Percentiles rank a stretch among this genome's conserved stretches.
phyloP scores from a whole-genome alignment of 1,140 invertebrate species.

The Stenopsyche tienmushanensis region DNA sequence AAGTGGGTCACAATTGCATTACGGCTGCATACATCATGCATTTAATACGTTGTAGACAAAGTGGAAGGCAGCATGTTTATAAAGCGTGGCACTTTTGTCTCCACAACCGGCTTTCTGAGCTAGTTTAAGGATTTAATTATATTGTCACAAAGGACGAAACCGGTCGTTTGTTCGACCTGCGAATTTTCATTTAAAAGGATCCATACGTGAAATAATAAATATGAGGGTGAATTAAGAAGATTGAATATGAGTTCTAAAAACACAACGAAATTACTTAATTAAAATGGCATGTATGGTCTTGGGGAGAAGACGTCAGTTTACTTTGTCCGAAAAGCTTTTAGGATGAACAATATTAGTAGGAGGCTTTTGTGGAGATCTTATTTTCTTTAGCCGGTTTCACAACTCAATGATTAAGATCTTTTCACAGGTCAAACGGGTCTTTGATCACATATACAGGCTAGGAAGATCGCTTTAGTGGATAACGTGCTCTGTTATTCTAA shows the following conservation, averaged over 20 bases:
- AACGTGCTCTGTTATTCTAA: not conserved
- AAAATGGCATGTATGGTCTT: not conserved
- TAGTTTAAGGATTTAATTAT: no score
- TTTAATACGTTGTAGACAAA: not conserved
- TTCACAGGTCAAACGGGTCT: constrained; percentile 4
- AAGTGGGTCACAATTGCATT: not conserved
- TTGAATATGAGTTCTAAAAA: no score
- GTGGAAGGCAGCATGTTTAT: not conserved
- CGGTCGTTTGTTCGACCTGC: no score
- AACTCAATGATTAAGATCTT: constrained; percentile 20
- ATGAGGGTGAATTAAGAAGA: no score
- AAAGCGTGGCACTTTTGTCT: not conserved
- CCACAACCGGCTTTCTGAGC: not conserved
- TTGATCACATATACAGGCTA: not conserved
- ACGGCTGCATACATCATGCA: not conserved
- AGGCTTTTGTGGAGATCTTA: constrained; percentile 14
- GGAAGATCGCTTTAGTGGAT: not conserved
- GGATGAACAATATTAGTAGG: constrained; percentile 20
- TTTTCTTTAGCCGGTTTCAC: constrained; percentile 16
- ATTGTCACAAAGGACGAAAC: no score
- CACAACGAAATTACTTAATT: constrained; percentile 28
- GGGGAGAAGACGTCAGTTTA: constrained; percentile 8
- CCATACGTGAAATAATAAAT: no score
- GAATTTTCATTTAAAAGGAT: no score
- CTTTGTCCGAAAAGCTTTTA: constrained; percentile 25